Evolutionary conservation across 2,888 invertebrate species (phyloP), one percentile per base, ranked within the genome.

Genomic region (Phengaris alcon): DNA sequence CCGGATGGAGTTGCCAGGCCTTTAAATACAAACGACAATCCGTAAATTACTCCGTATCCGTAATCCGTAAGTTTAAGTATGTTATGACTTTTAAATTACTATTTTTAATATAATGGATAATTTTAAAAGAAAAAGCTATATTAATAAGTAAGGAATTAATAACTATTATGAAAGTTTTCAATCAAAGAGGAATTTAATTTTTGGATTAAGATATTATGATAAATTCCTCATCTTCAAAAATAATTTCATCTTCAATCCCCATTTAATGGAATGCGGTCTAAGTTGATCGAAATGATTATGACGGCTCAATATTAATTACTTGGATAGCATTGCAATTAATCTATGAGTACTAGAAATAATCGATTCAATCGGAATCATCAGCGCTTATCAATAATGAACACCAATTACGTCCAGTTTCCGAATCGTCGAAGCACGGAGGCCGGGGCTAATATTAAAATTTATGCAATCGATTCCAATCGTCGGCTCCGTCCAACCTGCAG

Each of bases 401-500:
- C 82, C 84, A 86, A 88, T 88, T 86, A 82, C 82, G 80, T 81
- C 81, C 78, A 77, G 81, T 82, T 83, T 82, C 80, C 81, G 78
- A 75, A 55, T 59, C 22, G 51, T 3, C 51, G 68, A 76, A 75
- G 51, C 69, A 76, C 54, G 72, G 55, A 64, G 69, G 75, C 68
- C 77, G 79, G 78, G 79, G 81, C 80, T 83, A 83, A 85, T 88
- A 87, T 88, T 87, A 87, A 88, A 88, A 81, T 87, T 84, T 87
- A 88, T 88, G 87, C 85, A 85, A 88, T 88, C 86, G 85, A 87
- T 87, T 83, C 80, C 78, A 80, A 82, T 82, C 83, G 85, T 79
- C 86, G 83, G 86, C 84, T 85, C 86, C 86, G 84, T 80, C 77
- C 80, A 80, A 81, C 81, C 81, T 82, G 83, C 82, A 77, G 78